These are phyloP conservation scores for Condylostylus longicornis DNA, from an alignment of 1,140 invertebrate genomes.

Conservation along the genomic window DNA sequence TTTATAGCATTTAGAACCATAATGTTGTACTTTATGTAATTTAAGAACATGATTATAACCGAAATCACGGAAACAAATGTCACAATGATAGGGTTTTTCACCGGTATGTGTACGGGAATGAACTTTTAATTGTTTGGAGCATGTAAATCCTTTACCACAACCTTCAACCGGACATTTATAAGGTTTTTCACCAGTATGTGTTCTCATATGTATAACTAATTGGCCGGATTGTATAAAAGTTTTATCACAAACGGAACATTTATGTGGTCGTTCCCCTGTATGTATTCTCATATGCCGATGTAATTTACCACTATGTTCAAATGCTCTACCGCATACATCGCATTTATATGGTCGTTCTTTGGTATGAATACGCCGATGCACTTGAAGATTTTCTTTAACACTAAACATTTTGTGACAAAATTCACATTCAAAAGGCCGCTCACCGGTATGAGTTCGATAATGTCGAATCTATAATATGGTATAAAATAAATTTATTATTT, in stretches of 20 bases:
- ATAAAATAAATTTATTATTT: not conserved
- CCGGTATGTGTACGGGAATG: slow-evolving; percentile 70
- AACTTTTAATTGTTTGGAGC: slow-evolving; percentile 79
- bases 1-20: slow-evolving; percentile 81
- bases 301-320: slow-evolving; percentile 82
- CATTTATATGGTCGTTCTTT: slow-evolving; percentile 70
- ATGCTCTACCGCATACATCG: slow-evolving; percentile 76
- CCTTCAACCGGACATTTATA: slow-evolving; percentile 68
- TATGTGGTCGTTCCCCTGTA: slow-evolving; percentile 82
- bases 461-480: slow-evolving; percentile 48
- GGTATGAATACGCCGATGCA: slow-evolving; percentile 81
- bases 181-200: slow-evolving; percentile 81
- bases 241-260: slow-evolving; percentile 82
- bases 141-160: slow-evolving; percentile 76
- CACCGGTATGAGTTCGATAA: slow-evolving; percentile 79
- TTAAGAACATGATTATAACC: slow-evolving; percentile 81
- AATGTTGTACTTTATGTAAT: slow-evolving; percentile 78
- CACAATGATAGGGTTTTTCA: slow-evolving; percentile 57
- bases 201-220: slow-evolving; percentile 67
- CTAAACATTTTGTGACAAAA: slow-evolving; percentile 85
- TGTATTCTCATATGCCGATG: slow-evolving; percentile 87
- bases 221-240: slow-evolving; percentile 83
- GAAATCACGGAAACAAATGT: slow-evolving; percentile 47
- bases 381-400: slow-evolving; percentile 81
- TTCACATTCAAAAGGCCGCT: slow-evolving; percentile 74